Conservation (phyloP, 2,888 invertebrate species). For the Conomelus anceps region DNA sequence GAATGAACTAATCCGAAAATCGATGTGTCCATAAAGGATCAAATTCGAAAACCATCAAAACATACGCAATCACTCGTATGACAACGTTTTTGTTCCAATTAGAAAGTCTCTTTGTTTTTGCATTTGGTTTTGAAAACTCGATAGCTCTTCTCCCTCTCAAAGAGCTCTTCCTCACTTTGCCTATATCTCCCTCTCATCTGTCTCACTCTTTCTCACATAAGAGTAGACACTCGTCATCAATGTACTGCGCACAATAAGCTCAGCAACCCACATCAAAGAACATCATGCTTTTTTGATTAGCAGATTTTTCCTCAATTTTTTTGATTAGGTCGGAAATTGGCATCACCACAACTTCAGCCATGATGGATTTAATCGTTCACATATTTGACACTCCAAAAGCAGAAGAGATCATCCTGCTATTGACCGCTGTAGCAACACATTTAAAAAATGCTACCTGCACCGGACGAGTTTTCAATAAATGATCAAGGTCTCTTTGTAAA, state of each 20-base stretch:
- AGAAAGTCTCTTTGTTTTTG: neutral
- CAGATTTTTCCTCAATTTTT: no score
- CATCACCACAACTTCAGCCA: neutral
- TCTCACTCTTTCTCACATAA: neutral
- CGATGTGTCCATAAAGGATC: neutral
- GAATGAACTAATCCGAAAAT: no score
- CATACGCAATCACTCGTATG: neutral
- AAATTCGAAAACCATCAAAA: neutral
- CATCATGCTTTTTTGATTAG: no score
- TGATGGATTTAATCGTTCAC: neutral
- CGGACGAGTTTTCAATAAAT: neutral
- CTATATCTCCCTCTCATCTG: neutral
- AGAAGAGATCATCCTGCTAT: neutral
- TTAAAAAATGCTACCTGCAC: neutral
- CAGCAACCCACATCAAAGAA: neutral
- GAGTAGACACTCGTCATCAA: neutral
- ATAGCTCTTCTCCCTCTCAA: neutral
- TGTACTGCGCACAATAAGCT: neutral
- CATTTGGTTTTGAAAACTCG: neutral
- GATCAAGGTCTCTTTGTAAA: neutral
- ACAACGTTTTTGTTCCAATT: neutral
- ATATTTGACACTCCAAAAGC: neutral
- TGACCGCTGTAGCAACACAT: neutral
- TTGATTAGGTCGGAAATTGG: neutral
- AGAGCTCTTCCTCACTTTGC: neutral